Base-by-base conservation (phyloP, 2,113 vertebrate species). In the Phyllostomus discolor region DNA sequence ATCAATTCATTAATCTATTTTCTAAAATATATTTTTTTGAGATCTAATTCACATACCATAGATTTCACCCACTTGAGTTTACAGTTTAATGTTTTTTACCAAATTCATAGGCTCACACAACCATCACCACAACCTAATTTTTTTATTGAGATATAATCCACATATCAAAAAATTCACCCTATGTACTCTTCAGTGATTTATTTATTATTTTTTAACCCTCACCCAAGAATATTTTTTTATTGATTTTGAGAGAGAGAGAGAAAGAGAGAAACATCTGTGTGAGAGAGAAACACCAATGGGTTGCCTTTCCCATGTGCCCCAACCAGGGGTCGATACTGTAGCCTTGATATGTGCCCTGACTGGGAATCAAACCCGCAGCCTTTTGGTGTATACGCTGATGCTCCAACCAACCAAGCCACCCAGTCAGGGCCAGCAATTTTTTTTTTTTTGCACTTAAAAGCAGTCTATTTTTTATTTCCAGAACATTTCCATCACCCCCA, bases 71-170 rank as follows among this genome's bases (percentile, higher is more conserved):
- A 79, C 46, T 76, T 54, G 90, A 80, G 4, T 89, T 26, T 43
- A 64, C 16, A 90, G 33, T 70, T 86, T 28, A 83, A 0, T 86
- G 26, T 66, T 96, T 50, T 75, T 48, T 76, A 92, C 70, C 72
- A 92, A 80, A 83, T 83, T 80, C 41, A 69, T 19, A 66, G 31
- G 72, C 1, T 95, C 69, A 62, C 86, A 78, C 3, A 94, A 7
- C 38, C 7, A 50, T 78, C 20, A 64, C 35, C 50, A 78, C 28
- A 59, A n/a, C 75, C 87, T 86, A 35, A 57, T 79, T 64, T 78
- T 52, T 94, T 87, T 69, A 81, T n/a, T 82, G 67, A 95, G n/a
- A 50, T 85, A 43, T 87, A 91, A 70, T 67, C 78, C 62, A 75
- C 2, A 92, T 48, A 86, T 26, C 1, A 2, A 78, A 90, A 59